Evolutionary conservation across 2,797 vertebrate genomes (phyloP).

Genomic region (Botia almorhae): DNA sequence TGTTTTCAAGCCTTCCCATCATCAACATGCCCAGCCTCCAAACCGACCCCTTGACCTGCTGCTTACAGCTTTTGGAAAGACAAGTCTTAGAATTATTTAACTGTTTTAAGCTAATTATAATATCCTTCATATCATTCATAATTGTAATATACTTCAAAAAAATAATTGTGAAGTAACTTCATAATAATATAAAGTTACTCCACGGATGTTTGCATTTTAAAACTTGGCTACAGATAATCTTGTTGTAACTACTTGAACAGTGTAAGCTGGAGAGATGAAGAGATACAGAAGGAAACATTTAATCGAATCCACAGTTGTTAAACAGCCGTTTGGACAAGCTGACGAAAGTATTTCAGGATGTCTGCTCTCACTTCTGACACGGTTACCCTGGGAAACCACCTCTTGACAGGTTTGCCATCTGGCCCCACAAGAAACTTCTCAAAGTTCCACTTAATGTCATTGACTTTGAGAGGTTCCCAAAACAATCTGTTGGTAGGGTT

Average conservation of each 20-base stretch:
- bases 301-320: neutral
- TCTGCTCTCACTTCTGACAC: slow-evolving; percentile 77
- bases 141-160: too few species aligned
- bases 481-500: slow-evolving; percentile 79
- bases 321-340: slow-evolving; percentile 19
- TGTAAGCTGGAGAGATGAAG: neutral
- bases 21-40: slow-evolving; percentile 74
- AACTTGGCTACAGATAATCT: neutral
- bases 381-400: slow-evolving; percentile 84
- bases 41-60: slow-evolving; percentile 53
- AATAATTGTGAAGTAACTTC: too few species aligned
- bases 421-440: slow-evolving; percentile 95
- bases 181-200: too few species aligned
- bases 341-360: slow-evolving; percentile 74
- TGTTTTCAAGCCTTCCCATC: slow-evolving; percentile 91
- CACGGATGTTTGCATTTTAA: neutral
- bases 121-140: too few species aligned
- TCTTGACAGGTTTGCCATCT: slow-evolving; percentile 84
- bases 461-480: slow-evolving; percentile 87
- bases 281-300: neutral
- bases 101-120: neutral
- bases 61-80: neutral
- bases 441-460: slow-evolving; percentile 97
- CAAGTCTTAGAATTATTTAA: neutral
- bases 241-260: neutral